Evolutionary conservation across 2,113 vertebrate genomes (phyloP), one percentile per base, ranked within the genome.

Genomic region (Tragelaphus strepsiceros): DNA sequence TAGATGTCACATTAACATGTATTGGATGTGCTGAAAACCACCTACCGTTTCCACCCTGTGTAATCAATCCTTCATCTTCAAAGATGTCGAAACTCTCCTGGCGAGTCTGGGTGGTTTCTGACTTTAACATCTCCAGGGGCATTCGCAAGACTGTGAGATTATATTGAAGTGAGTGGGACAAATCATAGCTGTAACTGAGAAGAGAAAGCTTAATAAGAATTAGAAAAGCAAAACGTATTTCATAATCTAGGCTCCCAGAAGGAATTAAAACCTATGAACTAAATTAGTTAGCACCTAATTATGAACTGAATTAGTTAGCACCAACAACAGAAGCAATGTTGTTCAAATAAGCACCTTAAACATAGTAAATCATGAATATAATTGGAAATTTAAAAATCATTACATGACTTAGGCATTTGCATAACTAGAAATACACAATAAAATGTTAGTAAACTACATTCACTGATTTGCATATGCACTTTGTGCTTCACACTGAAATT

Each of bases 31-130:
- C 62, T 83, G 30, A 90, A 93, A 86, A 78, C 77, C 77, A 98
- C 99, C 98, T 98, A 99, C 99, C 98, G 2, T 96, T 99, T 98
- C 98, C 98, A 98, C 99, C 99, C 97, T 99, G 99, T 19, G 99
- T 99, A 51, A 99, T 98, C 92, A 99, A 98, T 62, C 99, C 99
- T 98, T 99, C 99, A 74, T 99, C 99, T 98, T 99, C 99, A 98
- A 99, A 99, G 98, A 99, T 99, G 98, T 99, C 99, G 81, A 99
- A 99, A 98, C 99, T 99, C 96, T 99, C 99, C 94, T 99, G 99
- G 64, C 99, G 99, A 56, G 97, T 98, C 94, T 99, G 99, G 2
- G 97, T 97, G 13, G 98, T 99, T 98, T 99, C 99, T 53, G 97
- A 98, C 98, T 99, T 99, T 87, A 99, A 98, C 89, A 98, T 98